Evolutionary conservation across 1,140 invertebrate genomes (phyloP), one percentile per base, ranked within the genome.

Genomic region (Phymastichus coffea): DNA sequence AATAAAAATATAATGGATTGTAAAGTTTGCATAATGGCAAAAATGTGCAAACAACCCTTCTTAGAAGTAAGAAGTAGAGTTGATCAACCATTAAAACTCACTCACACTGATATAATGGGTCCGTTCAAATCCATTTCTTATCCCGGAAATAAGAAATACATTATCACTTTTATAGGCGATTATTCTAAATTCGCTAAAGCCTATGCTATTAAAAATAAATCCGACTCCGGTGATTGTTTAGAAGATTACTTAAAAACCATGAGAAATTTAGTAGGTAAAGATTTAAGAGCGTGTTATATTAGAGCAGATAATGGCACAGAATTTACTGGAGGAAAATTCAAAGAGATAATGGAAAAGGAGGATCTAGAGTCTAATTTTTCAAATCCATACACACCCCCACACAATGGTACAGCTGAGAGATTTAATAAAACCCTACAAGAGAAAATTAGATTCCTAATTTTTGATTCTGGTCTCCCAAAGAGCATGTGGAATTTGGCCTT

Each of bases 401-500:
- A 64, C 25, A 77, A 78, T 61, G 69, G 72, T 12, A 26, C 25
- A 6, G 26, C 33, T 9, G 54, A 57, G 22, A 10, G 53, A 3
- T 56, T 33, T 46, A 30, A 56, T 35, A 35, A 56, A 35, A 46
- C 41, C 2, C 2, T 41, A 22, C 37, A 41, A 20, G 41, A 43
- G 4, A 41, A 43, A 19, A 22, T 30, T 2, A 25, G 52, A 28
- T 14, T 38, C 12, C 17, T 20, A 7, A 41, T 41, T 6, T 41
- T 33, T 8, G 53, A 56, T 33, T 25, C 53, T 3, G 26, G 26
- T 8, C 14, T 77, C 12, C 49, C 53, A 15, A 30, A 53, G 23
- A 62, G 44, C 14, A 69, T 69, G 63, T 79, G 72, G 69, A 69
- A 66, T 47, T 61, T 70, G 38, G 69, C 72, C 9, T 22, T 70